Conservation (phyloP, 2,113 vertebrate genomes). For the Lepus americanus region DNA sequence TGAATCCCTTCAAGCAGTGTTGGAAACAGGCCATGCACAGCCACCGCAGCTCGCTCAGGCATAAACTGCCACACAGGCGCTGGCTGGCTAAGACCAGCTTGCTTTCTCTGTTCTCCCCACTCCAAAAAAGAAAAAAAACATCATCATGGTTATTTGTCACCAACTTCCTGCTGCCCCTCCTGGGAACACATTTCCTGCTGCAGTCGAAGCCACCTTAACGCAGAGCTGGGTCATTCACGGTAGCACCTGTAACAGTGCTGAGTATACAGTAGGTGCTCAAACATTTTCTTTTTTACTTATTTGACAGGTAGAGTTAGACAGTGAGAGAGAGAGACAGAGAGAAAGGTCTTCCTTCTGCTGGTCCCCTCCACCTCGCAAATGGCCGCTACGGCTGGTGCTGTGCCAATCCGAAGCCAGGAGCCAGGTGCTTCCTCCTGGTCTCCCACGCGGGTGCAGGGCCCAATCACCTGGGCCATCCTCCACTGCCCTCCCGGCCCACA, state of each 20-base stretch:
- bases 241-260: too few relatives aligned
- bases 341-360: too few relatives aligned
- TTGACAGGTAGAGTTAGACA: too few relatives aligned
- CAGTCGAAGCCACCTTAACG: not conserved
- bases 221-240: not conserved
- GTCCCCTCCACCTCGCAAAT: too few relatives aligned
- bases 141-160: not conserved
- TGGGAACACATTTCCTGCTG: not conserved
- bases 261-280: not conserved
- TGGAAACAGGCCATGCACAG: not conserved
- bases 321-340: too few relatives aligned
- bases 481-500: too few relatives aligned
- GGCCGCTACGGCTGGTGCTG: too few relatives aligned
- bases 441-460: too few relatives aligned
- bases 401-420: too few relatives aligned
- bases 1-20: slow-evolving; percentile 59
- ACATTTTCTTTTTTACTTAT: too few relatives aligned
- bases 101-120: slow-evolving; percentile 10
- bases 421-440: too few relatives aligned
- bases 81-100: not conserved
- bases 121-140: not conserved
- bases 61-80: not conserved
- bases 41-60: not conserved
- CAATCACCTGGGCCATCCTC: too few relatives aligned
- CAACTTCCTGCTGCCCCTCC: not conserved